Percentiles rank a stretch among this genome's conserved stretches.
Evolutionary conservation across 2,888 invertebrate species (phyloP).

Genomic region (Bhutanitis thaidina): DNA sequence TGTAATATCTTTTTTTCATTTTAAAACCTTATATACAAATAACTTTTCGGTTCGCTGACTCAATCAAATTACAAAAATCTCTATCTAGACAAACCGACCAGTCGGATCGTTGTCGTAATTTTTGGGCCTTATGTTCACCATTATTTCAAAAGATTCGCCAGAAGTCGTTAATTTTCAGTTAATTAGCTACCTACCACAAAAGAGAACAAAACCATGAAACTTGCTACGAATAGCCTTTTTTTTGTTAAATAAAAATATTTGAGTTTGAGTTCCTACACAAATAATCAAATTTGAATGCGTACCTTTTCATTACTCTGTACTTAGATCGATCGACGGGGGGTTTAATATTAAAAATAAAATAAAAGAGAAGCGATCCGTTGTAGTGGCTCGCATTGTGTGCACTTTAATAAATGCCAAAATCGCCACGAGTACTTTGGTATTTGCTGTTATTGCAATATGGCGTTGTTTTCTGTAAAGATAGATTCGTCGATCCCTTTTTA

Average conservation of each 20-base stretch:
- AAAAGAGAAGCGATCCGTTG: conserved; percentile 58
- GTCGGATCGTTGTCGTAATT: too few species aligned
- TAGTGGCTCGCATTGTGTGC: conserved; percentile 71
- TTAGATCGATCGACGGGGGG: conserved; percentile 52
- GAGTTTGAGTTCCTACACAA: not conserved
- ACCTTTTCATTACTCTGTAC: conserved; percentile 38
- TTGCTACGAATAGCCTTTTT: too few species aligned
- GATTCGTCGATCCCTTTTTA: not conserved
- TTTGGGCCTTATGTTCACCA: too few species aligned
- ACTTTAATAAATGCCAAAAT: conserved; percentile 74
- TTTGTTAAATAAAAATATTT: not conserved
- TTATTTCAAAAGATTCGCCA: too few species aligned
- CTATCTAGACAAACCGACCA: too few species aligned
- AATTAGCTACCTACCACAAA: too few species aligned
- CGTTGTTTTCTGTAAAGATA: conserved; percentile 17
- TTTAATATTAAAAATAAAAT: conserved; percentile 78
- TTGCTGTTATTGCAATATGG: conserved; percentile 37
- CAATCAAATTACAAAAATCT: too few species aligned
- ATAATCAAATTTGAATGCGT: not conserved
- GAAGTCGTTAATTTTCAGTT: too few species aligned
- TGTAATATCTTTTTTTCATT: too few species aligned
- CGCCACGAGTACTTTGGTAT: conserved; percentile 51
- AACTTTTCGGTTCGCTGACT: too few species aligned
- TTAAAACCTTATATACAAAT: too few species aligned
- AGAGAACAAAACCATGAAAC: too few species aligned